These are phyloP conservation scores for Drosophila mimica DNA, from an alignment of 2,888 invertebrate species.

Conservation along the genomic window DNA sequence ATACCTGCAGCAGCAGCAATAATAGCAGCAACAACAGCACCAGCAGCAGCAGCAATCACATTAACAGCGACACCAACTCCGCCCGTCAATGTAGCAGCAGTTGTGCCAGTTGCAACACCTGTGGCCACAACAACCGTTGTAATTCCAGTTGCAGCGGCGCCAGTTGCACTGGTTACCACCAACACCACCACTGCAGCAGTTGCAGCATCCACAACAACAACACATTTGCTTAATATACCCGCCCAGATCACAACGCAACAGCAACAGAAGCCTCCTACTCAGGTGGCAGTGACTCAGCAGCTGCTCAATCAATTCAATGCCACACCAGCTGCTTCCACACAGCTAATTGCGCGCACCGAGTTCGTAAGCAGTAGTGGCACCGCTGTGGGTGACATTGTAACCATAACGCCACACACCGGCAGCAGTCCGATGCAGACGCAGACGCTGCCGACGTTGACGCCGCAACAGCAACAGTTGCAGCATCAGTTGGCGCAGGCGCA, in stretches of 20 bases:
- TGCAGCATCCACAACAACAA: conserved; percentile 21
- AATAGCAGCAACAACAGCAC: background rate
- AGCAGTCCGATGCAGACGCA: conserved; percentile 62
- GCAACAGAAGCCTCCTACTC: conserved; percentile 28
- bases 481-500: conserved; percentile 75
- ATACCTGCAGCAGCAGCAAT: background rate
- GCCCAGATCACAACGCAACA: conserved; percentile 65
- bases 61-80: conserved; percentile 32
- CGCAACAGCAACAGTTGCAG: conserved; percentile 74
- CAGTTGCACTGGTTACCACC: conserved; percentile 12
- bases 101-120: conserved; percentile 21
- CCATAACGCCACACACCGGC: conserved; percentile 62
- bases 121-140: background rate
- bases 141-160: conserved; percentile 8
- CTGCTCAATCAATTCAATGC: conserved; percentile 59
- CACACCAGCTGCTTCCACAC: conserved; percentile 44
- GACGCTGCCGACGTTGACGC: conserved; percentile 62
- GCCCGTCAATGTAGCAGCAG: conserved; percentile 22
- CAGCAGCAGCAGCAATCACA: conserved; percentile 7
- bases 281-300: conserved; percentile 50
- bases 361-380: conserved; percentile 58
- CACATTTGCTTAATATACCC: conserved; percentile 65
- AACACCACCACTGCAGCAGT: conserved; percentile 18
- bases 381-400: conserved; percentile 67
- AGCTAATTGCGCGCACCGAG: conserved; percentile 65